Evolutionary conservation across 2,797 vertebrate genomes (phyloP).

Genomic region (Acanthiza pusilla): DNA sequence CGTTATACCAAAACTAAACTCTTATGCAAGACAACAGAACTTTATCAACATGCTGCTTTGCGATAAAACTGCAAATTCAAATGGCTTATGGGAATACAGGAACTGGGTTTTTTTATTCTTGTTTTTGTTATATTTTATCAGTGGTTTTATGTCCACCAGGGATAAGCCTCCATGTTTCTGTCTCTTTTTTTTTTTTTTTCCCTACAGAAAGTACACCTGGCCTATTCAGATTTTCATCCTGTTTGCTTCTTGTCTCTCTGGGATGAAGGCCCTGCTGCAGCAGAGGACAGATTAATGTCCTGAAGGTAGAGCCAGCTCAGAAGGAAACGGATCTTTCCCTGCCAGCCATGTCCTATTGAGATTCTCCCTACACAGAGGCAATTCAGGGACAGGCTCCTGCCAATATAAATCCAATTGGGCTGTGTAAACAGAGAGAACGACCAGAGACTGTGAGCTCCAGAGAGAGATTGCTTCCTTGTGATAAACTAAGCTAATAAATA

Average conservation of each 20-base stretch:
- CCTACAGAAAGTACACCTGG: accelerated
- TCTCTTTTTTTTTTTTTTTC: accelerated
- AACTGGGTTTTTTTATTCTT: neutral
- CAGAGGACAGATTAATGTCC: neutral
- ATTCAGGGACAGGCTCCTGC: neutral
- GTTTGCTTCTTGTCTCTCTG: neutral
- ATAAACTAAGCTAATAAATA: neutral
- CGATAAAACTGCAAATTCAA: neutral
- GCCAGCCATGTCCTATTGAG: neutral
- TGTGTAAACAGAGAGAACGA: neutral
- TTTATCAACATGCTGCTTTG: neutral
- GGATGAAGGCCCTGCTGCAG: neutral
- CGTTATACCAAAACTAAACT: neutral
- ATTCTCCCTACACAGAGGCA: neutral
- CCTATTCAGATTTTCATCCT: neutral
- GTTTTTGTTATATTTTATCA: neutral
- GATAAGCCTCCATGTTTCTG: neutral
- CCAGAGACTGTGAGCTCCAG: neutral
- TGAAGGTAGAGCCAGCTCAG: neutral
- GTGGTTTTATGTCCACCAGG: neutral
- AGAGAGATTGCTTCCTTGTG: neutral
- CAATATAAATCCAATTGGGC: neutral
- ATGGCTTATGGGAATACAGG: neutral
- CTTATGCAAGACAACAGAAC: neutral
- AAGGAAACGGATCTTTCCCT: neutral